phyloP scores from a whole-genome alignment of 2,113 vertebrate species.

The Phylloscopus trochilus region DNA sequence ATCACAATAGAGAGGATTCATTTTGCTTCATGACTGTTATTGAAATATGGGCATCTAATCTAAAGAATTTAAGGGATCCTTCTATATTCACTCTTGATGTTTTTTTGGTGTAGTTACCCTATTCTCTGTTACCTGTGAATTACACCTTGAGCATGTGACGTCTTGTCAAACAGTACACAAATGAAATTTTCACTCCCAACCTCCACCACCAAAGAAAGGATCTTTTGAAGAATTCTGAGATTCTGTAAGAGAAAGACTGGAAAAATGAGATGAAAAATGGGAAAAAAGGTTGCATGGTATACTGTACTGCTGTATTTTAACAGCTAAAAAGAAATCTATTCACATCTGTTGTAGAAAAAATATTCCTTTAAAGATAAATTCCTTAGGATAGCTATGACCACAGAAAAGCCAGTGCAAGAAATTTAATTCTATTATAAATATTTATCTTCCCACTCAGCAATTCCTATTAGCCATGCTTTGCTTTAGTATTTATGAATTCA shows the following conservation, averaged over 20 bases:
- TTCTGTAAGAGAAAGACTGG: not conserved
- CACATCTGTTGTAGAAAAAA: not conserved
- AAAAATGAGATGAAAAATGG: not conserved
- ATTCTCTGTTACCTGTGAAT: not conserved
- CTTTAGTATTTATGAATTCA: not conserved
- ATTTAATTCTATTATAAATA: not conserved
- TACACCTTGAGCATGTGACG: not conserved
- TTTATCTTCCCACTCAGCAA: not conserved
- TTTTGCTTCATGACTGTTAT: not conserved
- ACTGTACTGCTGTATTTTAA: not conserved
- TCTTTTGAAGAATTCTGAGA: not conserved
- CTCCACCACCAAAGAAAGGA: not conserved
- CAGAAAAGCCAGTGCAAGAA: not conserved
- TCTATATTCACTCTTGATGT: not conserved
- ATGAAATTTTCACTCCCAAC: not conserved
- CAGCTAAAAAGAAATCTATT: not conserved
- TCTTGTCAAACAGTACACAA: not conserved
- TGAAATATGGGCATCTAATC: not conserved
- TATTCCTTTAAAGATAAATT: not conserved
- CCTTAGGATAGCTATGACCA: not conserved
- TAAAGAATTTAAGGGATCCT: not conserved
- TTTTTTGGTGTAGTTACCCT: not conserved
- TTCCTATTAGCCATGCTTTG: not conserved
- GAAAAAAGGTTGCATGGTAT: not conserved
- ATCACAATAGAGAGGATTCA: not conserved